phyloP scores from a whole-genome alignment of 2,113 vertebrate genomes.

The Notarius quadriscutis region DNA sequence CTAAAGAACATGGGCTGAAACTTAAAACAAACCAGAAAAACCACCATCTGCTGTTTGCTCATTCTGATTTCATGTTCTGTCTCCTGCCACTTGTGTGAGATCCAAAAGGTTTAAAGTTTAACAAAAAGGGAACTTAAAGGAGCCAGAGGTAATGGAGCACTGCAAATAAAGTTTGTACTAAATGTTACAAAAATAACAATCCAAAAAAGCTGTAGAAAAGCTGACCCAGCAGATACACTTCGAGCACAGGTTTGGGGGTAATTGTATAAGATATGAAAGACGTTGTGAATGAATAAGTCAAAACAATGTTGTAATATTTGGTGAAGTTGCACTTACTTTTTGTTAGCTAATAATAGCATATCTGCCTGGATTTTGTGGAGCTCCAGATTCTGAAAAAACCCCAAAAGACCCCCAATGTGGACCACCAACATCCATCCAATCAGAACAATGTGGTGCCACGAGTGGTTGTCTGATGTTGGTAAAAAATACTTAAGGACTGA shows the following conservation, averaged over 20 bases:
- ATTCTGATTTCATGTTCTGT: constrained; percentile 32
- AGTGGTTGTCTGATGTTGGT: not conserved
- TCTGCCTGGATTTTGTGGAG: not conserved
- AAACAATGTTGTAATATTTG: not conserved
- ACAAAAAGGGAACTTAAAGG: constrained; percentile 4
- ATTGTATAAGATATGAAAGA: not conserved
- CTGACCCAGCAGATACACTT: not conserved
- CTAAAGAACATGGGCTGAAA: not conserved
- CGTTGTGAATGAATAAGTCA: not conserved
- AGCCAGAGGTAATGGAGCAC: not conserved
- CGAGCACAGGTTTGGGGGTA: not conserved
- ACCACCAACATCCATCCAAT: not conserved
- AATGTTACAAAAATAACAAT: not conserved
- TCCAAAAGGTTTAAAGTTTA: constrained; percentile 17
- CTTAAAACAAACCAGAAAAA: not conserved
- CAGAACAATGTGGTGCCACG: not conserved
- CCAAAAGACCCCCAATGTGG: not conserved
- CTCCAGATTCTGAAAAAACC: not conserved
- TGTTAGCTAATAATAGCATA: not conserved
- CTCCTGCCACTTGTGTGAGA: constrained; percentile 25
- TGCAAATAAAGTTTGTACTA: not conserved
- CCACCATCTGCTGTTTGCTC: constrained; percentile 9
- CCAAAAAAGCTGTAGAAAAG: not conserved
- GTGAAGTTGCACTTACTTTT: not conserved
- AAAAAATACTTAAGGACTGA: not conserved